Percentiles rank a stretch among this genome's conserved stretches.
phyloP scores from a whole-genome alignment of 2,113 vertebrate species.

The Sorex fumeus region DNA sequence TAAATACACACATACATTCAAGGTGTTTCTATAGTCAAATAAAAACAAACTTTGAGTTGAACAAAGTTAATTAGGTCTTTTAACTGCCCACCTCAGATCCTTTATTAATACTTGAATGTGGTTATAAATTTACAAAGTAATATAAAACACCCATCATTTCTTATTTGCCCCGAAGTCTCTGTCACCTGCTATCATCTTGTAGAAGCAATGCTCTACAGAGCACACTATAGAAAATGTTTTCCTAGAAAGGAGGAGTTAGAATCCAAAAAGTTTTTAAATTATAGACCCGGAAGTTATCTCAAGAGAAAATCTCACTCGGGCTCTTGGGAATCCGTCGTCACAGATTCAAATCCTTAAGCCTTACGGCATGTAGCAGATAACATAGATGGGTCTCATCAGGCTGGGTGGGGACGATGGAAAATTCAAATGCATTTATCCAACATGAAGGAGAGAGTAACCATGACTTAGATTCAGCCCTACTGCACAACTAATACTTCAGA shows the following conservation, averaged over 20 bases:
- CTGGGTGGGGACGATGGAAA: not conserved
- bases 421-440: not conserved
- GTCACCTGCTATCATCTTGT: not conserved
- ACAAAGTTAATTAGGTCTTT: not conserved
- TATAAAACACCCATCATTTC: not conserved
- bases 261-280: slow-evolving; percentile 15
- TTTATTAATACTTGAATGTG: slow-evolving; percentile 25
- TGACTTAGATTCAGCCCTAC: not conserved
- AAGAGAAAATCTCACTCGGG: slow-evolving; percentile 17
- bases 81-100: not conserved
- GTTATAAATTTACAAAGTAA: slow-evolving; percentile 7
- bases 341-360: not conserved
- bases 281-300: slow-evolving; percentile 24
- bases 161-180: not conserved
- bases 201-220: not conserved
- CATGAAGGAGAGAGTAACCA: not conserved
- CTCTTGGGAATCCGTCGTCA: slow-evolving; percentile 16
- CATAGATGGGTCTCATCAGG: not conserved
- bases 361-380: not conserved
- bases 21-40: not conserved
- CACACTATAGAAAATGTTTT: not conserved
- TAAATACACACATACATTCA: not conserved
- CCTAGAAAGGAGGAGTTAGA: slow-evolving; percentile 20
- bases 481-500: not conserved
- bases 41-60: not conserved